Percentiles rank a stretch among this genome's conserved stretches.
Evolutionary conservation across 1,140 invertebrate species (phyloP).

Genomic region (Wasmannia auropunctata): DNA sequence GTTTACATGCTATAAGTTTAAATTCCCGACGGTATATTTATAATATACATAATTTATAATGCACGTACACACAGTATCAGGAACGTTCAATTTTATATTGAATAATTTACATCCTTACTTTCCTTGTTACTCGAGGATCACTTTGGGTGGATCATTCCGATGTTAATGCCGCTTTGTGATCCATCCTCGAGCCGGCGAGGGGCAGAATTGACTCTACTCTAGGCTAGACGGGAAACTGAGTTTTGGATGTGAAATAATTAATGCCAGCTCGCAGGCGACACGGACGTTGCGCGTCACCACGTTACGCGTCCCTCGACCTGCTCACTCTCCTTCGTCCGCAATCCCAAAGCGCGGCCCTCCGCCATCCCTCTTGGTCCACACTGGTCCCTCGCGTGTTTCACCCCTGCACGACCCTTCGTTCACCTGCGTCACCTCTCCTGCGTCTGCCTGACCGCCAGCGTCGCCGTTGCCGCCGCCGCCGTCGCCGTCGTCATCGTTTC

Average conservation of each 20-base stretch:
- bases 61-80: too few relatives aligned
- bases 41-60: background rate
- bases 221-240: slow-evolving; percentile 60
- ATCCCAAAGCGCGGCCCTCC: slow-evolving; percentile 34
- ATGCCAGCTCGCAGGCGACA: slow-evolving; percentile 61
- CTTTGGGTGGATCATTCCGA: background rate
- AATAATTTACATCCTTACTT: background rate
- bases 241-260: slow-evolving; percentile 69
- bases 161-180: slow-evolving; percentile 6
- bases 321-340: slow-evolving; percentile 34
- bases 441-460: slow-evolving; percentile 10
- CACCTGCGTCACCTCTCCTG: slow-evolving; percentile 44
- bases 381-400: background rate
- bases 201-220: background rate
- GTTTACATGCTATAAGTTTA: too few relatives aligned
- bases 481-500: slow-evolving; percentile 50
- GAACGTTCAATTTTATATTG: background rate
- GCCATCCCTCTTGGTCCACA: background rate
- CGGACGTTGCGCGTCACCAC: slow-evolving; percentile 63
- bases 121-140: background rate
- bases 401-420: slow-evolving; percentile 37
- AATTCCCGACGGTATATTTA: background rate
- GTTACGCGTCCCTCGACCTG: slow-evolving; percentile 53
- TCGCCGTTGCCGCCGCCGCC: too few relatives aligned
- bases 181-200: background rate